Conservation (phyloP, 2,888 invertebrate species). For the Cantharis rufa region DNA sequence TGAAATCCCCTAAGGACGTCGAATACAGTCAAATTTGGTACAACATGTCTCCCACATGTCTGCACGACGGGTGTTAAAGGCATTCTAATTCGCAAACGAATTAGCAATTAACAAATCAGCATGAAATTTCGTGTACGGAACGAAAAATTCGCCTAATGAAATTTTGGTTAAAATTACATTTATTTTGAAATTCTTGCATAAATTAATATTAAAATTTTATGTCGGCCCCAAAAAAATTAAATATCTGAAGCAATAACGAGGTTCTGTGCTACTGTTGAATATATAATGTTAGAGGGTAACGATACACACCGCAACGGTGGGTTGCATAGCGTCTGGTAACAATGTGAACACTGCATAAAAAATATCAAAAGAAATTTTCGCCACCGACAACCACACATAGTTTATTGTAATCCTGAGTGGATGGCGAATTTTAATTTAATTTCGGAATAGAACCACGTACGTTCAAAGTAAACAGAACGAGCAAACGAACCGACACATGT, state of each 20-base stretch:
- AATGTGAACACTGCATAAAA: background rate
- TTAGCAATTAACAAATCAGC: background rate
- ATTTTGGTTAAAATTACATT: background rate
- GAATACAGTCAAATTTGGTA: background rate
- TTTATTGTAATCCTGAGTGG: slow-evolving; percentile 3
- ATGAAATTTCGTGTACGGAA: background rate
- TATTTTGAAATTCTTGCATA: background rate
- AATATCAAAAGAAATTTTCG: background rate
- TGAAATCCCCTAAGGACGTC: background rate
- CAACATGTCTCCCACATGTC: background rate
- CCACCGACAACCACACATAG: background rate
- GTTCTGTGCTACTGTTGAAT: background rate
- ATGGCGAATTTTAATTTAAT: slow-evolving; percentile 33
- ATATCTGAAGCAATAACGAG: background rate
- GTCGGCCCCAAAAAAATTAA: background rate
- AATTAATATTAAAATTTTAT: background rate
- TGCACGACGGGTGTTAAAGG: background rate
- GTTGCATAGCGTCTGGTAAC: background rate
- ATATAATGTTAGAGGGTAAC: background rate
- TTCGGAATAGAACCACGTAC: slow-evolving; percentile 32
- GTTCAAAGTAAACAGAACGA: slow-evolving; percentile 30
- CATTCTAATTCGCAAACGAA: background rate
- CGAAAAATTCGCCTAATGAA: background rate
- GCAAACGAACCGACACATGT: slow-evolving; percentile 36
- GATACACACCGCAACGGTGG: background rate